Base-by-base conservation (phyloP, 2,888 invertebrate species). In the Matsumyia berberina region DNA sequence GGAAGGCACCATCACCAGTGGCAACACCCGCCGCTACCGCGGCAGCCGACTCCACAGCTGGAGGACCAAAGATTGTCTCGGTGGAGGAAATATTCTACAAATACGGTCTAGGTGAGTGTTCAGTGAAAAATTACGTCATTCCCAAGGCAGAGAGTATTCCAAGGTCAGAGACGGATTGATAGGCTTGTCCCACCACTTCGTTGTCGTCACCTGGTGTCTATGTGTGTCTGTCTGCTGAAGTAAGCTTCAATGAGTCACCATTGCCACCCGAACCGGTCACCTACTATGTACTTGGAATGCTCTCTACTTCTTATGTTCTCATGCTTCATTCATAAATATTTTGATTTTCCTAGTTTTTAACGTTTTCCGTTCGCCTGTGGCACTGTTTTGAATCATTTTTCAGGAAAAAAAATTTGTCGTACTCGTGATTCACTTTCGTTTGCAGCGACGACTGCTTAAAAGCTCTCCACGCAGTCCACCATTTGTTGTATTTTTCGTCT, bases 61-160 rank as follows among this genome's bases (percentile, higher is more conserved):
- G 12, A 46, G 86, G 74, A 53, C 57, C 80, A 31, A 89, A 89
- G 72, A 91, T 91, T 86, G 89, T 91, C 51, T 91, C 91, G 78
- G 93, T 94, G 9, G 94, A 94, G 88, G 94, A 94, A 70, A 93
- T 95, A 87, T 94, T 95, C 91, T 93, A 93, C 88, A 93, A 93
- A 90, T 94, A 94, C 91, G 94, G 94, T 80, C 91, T 95, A 85
- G 94, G 95, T 95, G 89, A 94, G 94, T 93, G 39, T 33, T 58
- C 6, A 60, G 11, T 7, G 9, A 39, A 67, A 62, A 74, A 80
- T 85, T 85, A 85, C 85, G 85, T 85, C 85, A 85, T 76, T 64
- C 39, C 8, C 17, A 17, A 51, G 53, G 24, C 33, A 58, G 58
- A 76, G 85, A 80, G 70, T 76, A 69, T 60, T 85, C 74, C 85